Base-by-base conservation (phyloP, 2,888 invertebrate genomes). In the Hololepta plana region DNA sequence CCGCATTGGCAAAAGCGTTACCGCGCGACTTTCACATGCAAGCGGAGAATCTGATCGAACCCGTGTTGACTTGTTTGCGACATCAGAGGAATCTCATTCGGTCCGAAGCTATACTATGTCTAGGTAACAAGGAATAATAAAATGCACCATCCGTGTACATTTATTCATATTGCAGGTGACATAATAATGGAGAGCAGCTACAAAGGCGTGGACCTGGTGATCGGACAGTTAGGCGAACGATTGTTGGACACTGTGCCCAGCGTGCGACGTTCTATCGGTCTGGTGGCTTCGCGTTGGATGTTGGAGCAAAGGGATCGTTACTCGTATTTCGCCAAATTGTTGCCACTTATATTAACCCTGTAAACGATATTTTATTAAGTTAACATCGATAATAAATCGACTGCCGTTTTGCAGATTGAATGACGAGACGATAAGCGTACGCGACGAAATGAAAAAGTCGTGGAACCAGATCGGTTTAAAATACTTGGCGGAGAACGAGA, bases 41-140 rank as follows among this genome's bases (percentile, higher is more conserved):
- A 38, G 73, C 77, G 0, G 80, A 82, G 40, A 62, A 55, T 19
- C 60, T 85, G 34, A 64, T 81, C 1, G 70, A 73, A 38, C 79
- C 87, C 1, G 58, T 88, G 2, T 49, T 82, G 20, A 54, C 59
- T 3, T 73, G 76, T 44, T 66, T 84, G 39, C 58, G 65, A 14
- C 88, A 91, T 51, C 85, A 85, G 43, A 82, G 88, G 50, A 81
- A 72, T 31, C 72, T 68, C 53, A 75, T 85, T 20, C 60, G 91
- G 31, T 66, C 75, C 8, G 65, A 72, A 20, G 72, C 79, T 9
- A 57, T 90, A 7, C 64, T 64, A 46, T 72, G 82, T 22, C 65
- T 87, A 34, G 77, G 77, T 62, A 56, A 51, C 17, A 17, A 7
- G 17, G 8, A 17, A 17, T 17, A 6, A 6, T 17, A 17, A 17